Evolutionary conservation across 1,140 invertebrate genomes (phyloP), one percentile per base, ranked within the genome.

Genomic region (Platorchestia sp.): DNA sequence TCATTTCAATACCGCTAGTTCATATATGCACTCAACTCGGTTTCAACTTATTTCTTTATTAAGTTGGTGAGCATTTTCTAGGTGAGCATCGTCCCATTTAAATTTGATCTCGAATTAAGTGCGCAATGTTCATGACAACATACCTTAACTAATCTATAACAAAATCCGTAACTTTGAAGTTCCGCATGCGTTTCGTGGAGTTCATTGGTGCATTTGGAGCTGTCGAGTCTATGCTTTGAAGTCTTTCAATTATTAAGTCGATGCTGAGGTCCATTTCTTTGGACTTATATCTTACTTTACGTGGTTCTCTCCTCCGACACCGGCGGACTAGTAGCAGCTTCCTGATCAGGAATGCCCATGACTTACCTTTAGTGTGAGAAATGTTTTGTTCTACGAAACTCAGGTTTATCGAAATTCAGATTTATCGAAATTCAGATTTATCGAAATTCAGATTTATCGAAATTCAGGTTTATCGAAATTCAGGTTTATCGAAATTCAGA

Each of bases 121-220:
- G n/a, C n/a, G n/a, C n/a, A n/a, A n/a, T n/a, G n/a, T n/a, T n/a
- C n/a, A n/a, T n/a, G n/a, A n/a, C n/a, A n/a, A n/a, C n/a, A n/a
- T n/a, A n/a, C n/a, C n/a, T n/a, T n/a, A n/a, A n/a, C n/a, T n/a
- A n/a, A n/a, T n/a, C n/a, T n/a, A n/a, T n/a, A n/a, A n/a, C n/a
- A n/a, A n/a, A n/a, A n/a, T n/a, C n/a, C n/a, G n/a, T n/a, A n/a
- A n/a, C n/a, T n/a, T n/a, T n/a, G 27, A 36, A 75, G 59, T 36
- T 75, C 1, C 59, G 59, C 59, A 75, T 75, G 59, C 27, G 1
- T 75, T 36, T 36, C 27, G 36, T 10, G 10, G 10, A 19, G 44
- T 45, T 93, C 45, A 93, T 47, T 93, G 91, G 45, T 93, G 91
- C 91, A 47, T 93, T 93, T 93, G 91, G 91, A 93, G 91, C 91